Percentiles rank a stretch among this genome's conserved stretches.
phyloP scores from a whole-genome alignment of 2,113 vertebrate species.

The Calyptomena viridis region DNA sequence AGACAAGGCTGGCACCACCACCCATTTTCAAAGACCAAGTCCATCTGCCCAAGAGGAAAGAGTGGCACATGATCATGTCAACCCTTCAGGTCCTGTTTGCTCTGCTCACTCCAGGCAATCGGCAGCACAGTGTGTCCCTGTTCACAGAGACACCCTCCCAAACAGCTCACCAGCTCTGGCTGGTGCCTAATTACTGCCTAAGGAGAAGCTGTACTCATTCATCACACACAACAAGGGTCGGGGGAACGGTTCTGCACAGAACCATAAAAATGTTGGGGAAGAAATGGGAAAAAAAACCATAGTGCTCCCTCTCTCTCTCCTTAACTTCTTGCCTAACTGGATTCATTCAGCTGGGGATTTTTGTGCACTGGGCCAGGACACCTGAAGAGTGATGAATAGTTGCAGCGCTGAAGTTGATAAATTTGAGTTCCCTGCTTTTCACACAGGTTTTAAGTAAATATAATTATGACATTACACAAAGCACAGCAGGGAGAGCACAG shows the following conservation, averaged over 20 bases:
- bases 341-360: neutral
- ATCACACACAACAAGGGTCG: fast-evolving
- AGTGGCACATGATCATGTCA: neutral
- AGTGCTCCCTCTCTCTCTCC: neutral
- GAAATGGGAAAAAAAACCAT: fast-evolving
- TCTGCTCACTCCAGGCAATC: neutral
- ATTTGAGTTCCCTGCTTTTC: neutral
- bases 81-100: neutral
- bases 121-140: neutral
- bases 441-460: neutral
- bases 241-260: neutral
- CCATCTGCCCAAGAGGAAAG: neutral
- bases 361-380: neutral
- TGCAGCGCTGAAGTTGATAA: neutral
- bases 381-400: neutral
- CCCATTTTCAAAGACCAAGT: neutral
- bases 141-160: neutral
- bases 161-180: neutral
- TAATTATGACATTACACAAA: neutral
- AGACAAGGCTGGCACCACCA: neutral
- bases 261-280: neutral
- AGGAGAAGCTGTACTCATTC: neutral
- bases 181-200: fast-evolving
- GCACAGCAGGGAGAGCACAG: neutral
- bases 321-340: neutral